Evolutionary conservation across 2,888 invertebrate genomes (phyloP).

Genomic region (Synanthedon myopaeformis): DNA sequence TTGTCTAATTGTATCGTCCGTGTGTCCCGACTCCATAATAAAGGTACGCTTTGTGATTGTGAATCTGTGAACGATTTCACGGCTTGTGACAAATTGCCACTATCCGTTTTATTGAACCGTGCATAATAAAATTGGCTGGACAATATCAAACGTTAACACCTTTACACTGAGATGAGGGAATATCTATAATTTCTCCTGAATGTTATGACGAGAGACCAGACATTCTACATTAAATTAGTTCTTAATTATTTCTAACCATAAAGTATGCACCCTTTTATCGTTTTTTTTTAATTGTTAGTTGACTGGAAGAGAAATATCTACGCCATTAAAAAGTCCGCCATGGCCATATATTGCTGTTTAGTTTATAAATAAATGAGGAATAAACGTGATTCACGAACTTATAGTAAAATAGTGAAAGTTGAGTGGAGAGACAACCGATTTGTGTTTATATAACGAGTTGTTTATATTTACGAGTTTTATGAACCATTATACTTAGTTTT

Average conservation of each 20-base stretch:
- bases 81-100: conserved; percentile 27
- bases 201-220: too few relatives aligned
- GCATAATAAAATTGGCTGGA: conserved; percentile 17
- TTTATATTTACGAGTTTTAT: not conserved
- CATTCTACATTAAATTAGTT: too few relatives aligned
- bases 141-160: not conserved
- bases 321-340: too few relatives aligned
- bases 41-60: conserved; percentile 2
- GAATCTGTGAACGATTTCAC: conserved; percentile 24
- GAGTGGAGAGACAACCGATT: not conserved
- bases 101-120: conserved; percentile 23
- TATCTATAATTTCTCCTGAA: too few relatives aligned
- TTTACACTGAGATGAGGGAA: too few relatives aligned
- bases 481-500: not conserved
- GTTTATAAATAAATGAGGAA: not conserved
- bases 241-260: too few relatives aligned
- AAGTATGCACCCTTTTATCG: too few relatives aligned
- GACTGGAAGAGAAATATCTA: too few relatives aligned
- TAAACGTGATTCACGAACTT: not conserved
- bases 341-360: too few relatives aligned
- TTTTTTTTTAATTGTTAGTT: too few relatives aligned
- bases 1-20: not conserved
- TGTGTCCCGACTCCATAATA: not conserved
- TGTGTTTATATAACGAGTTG: not conserved
- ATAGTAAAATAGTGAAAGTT: not conserved